Evolutionary conservation across 2,888 invertebrate species (phyloP).

Genomic region (Tortrix viridana): DNA sequence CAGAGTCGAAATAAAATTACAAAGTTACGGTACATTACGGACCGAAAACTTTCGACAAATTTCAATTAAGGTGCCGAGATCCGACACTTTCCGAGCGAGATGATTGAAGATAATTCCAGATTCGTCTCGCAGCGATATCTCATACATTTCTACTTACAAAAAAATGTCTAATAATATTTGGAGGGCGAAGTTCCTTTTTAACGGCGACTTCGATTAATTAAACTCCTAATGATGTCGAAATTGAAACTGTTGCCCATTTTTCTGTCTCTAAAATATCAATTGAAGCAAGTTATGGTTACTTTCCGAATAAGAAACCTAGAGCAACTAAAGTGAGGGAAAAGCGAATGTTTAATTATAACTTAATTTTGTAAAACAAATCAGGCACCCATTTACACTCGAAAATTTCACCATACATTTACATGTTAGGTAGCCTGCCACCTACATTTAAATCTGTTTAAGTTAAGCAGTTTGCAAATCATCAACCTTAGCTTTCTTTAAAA

Average conservation of each 20-base stretch:
- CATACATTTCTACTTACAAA: conserved; percentile 3
- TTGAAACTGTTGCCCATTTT: conserved; percentile 6
- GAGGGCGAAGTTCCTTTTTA: conserved; percentile 10
- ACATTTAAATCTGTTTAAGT: no score
- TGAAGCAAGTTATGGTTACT: no score
- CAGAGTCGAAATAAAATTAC: conserved; percentile 29
- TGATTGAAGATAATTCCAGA: conserved; percentile 22
- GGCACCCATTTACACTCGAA: no score
- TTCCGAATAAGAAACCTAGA: no score
- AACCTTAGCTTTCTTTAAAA: neutral
- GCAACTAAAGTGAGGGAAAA: no score
- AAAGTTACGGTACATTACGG: conserved; percentile 22
- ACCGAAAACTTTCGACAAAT: conserved; percentile 19
- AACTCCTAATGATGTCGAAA: conserved; percentile 11
- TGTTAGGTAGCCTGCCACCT: no score
- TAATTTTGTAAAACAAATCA: no score
- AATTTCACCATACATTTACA: no score
- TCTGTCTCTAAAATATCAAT: neutral
- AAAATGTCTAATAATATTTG: conserved; percentile 14
- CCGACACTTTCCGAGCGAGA: conserved; percentile 25
- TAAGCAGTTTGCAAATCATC: neutral
- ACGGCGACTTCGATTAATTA: conserved; percentile 15
- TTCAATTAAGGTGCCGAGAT: conserved; percentile 27
- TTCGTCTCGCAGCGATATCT: conserved; percentile 10
- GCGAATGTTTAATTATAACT: no score